phyloP scores from a whole-genome alignment of 2,888 invertebrate genomes.

The Dicycla oo region DNA sequence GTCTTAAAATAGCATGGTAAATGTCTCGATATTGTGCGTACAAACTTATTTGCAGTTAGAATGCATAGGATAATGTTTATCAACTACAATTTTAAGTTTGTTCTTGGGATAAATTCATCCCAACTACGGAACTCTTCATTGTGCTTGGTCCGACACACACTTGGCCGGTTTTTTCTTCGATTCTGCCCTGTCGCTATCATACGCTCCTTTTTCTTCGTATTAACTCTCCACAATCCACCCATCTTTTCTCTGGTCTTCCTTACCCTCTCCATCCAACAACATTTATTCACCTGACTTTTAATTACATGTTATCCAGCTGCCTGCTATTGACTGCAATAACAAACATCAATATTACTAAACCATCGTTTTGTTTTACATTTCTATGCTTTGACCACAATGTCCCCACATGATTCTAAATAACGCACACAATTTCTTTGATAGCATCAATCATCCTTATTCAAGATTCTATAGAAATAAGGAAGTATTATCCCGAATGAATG shows the following conservation, averaged over 20 bases:
- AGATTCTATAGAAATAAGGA: conserved; percentile 27
- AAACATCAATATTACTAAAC: not conserved
- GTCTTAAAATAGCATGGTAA: too few species aligned
- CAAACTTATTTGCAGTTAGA: too few species aligned
- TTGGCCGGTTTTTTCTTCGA: not conserved
- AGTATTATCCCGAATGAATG: conserved; percentile 19
- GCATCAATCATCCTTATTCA: conserved; percentile 15
- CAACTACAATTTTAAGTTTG: too few species aligned
- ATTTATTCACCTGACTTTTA: not conserved
- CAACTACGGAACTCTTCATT: too few species aligned
- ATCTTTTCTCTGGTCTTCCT: not conserved
- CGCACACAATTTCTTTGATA: conserved; percentile 16
- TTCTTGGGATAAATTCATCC: too few species aligned
- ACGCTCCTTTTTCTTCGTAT: not conserved
- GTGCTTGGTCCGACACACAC: too few species aligned
- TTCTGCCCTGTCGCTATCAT: not conserved
- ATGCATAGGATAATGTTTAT: too few species aligned
- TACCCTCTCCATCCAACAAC: too few species aligned
- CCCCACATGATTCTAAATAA: not conserved
- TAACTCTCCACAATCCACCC: not conserved
- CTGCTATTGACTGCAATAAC: not conserved
- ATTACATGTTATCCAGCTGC: not conserved
- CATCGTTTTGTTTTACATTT: too few species aligned
- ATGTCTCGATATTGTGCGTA: too few species aligned
- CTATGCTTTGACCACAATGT: not conserved